Base-by-base conservation (phyloP, 2,888 invertebrate genomes). In the Drosophila diplacantha region DNA sequence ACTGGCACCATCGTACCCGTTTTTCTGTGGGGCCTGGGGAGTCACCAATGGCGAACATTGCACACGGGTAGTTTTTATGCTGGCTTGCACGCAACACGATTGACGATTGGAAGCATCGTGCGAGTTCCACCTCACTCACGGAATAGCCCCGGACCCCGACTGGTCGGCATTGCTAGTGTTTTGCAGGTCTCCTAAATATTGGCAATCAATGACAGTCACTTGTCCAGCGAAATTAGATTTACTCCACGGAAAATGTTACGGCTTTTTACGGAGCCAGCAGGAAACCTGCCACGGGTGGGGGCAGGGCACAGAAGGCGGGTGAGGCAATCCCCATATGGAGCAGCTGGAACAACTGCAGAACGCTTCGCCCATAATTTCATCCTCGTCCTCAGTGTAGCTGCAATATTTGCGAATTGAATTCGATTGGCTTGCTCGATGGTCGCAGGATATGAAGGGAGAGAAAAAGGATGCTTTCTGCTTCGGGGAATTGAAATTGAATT, bases 121-220 rank as follows among this genome's bases (percentile, higher is more conserved):
- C 66, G 60, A 41, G 53, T 41, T 51, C 38, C 38, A 57, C 32
- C 47, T 43, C 69, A 37, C 44, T 47, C 53, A 51, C 37, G 54
- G 55, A 32, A 11, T 20, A 18, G 22, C 26, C 41, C 63, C 35
- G 24, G 68, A 50, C 59, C 41, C 41, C 38, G 22, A 16, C 41
- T 22, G 57, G 44, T 51, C 53, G 44, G 24, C 31, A 20, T 24
- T 37, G 47, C 50, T 37, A 20, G 35, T 53, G 68, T 50, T 60
- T 62, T 66, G 72, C 72, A 64, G 61, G 47, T 58, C 70, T 75
- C 71, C 63, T 72, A 73, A 74, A 72, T 78, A 78, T 84, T 64
- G 79, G 71, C 83, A 83, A 83, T 83, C 83, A 83, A 74, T 84
- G 85, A 77, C 80, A 84, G 67, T 74, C 83, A 84, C 77, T 81